These are phyloP conservation scores for Microtus oregoni DNA, from an alignment of 2,113 vertebrate genomes.

Conservation along the genomic window DNA sequence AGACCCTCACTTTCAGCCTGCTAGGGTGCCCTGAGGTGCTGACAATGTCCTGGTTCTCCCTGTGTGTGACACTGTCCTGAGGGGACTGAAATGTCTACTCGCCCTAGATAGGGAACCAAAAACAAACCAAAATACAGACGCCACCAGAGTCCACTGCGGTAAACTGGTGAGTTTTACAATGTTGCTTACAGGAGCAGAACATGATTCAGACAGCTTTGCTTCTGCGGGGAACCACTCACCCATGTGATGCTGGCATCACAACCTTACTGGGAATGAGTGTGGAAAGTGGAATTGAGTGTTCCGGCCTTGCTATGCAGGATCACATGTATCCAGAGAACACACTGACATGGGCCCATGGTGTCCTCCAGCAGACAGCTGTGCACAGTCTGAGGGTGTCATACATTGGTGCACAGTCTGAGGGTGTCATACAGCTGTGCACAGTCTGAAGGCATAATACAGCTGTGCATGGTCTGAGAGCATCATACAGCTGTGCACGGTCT, in stretches of 20 bases:
- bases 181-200: neutral
- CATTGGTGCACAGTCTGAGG: too few species aligned
- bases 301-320: neutral
- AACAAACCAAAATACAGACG: neutral
- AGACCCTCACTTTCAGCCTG: neutral
- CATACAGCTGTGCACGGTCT: too few species aligned
- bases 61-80: neutral
- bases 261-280: neutral
- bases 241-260: neutral
- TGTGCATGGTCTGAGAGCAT: too few species aligned
- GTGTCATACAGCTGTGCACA: too few species aligned
- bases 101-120: neutral
- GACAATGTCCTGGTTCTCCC: neutral
- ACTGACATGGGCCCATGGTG: too few species aligned
- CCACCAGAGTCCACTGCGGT: neutral
- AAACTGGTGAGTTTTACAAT: neutral
- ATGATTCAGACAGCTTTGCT: neutral
- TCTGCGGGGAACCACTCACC: neutral
- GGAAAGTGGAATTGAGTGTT: neutral
- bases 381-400: too few species aligned
- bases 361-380: neutral
- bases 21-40: accelerated
- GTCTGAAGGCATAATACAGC: too few species aligned
- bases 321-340: neutral
- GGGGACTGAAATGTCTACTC: neutral